Conservation (phyloP, 2,888 invertebrate species). For the Tenthredo amoena region DNA sequence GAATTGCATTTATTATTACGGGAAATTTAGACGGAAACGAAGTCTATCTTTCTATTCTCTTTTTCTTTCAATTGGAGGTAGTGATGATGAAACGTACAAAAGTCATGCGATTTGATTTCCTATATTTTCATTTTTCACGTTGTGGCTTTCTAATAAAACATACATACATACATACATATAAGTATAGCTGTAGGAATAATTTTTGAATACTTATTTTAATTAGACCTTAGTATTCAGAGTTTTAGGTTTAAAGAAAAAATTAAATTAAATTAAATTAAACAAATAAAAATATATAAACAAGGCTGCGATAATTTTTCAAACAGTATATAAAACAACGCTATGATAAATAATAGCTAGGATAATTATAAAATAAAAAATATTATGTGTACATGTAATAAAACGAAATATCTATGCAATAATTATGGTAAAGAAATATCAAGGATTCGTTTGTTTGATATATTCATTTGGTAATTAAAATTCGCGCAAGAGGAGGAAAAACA, state of each 20-base stretch:
- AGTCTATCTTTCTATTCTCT: background rate
- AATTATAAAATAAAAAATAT: background rate
- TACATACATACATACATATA: background rate
- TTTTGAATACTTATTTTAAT: background rate
- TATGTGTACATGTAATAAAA: background rate
- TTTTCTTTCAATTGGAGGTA: background rate
- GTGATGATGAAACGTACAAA: slow-evolving; percentile 4
- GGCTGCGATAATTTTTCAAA: slow-evolving; percentile 40
- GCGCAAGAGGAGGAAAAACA: background rate
- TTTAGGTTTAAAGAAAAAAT: background rate
- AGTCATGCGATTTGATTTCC: background rate
- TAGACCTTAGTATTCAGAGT: background rate
- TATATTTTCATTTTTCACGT: slow-evolving; percentile 29
- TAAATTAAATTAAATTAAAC: background rate
- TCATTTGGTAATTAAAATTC: background rate
- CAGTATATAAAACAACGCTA: background rate
- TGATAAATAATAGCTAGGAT: background rate
- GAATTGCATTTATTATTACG: background rate
- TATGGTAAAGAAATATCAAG: too few relatives aligned
- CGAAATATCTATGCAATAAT: background rate
- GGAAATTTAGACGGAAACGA: background rate
- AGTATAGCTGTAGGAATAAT: background rate
- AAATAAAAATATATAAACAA: background rate
- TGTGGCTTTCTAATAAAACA: background rate
- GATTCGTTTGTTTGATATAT: background rate